Percentiles rank a stretch among this genome's conserved stretches.
Conservation (phyloP, 2,797 vertebrate genomes). For the Mergus octosetaceus region DNA sequence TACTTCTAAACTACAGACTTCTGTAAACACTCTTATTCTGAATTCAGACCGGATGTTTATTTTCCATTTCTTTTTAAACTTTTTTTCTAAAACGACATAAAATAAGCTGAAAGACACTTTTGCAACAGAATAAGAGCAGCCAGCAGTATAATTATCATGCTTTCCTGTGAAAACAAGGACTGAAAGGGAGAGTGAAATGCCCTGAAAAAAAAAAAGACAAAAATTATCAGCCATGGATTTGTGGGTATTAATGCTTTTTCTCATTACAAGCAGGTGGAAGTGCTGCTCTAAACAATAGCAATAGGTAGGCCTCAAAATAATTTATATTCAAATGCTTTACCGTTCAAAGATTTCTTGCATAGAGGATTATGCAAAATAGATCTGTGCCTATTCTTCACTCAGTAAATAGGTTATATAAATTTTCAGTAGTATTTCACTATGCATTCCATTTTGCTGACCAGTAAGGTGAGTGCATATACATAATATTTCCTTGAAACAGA, state of each 20-base stretch:
- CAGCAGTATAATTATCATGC: not conserved
- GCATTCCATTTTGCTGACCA: slow-evolving; percentile 29
- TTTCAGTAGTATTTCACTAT: slow-evolving; percentile 1
- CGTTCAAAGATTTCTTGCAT: not conserved
- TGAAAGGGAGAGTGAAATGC: not conserved
- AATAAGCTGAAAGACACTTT: not conserved
- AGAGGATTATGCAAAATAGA: slow-evolving; percentile 35
- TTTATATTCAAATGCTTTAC: slow-evolving; percentile 28
- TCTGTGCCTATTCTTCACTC: not conserved
- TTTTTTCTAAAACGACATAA: not conserved
- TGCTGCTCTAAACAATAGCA: not conserved
- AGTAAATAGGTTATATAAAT: slow-evolving; percentile 24
- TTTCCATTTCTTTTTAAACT: not conserved
- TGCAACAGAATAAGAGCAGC: not conserved
- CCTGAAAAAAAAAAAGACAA: not conserved
- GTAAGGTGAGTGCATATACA: not conserved
- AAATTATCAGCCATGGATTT: not conserved
- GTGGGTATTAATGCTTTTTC: not conserved
- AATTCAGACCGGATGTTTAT: not conserved
- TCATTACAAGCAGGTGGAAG: not conserved
- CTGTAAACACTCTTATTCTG: not conserved
- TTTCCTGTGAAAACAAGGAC: not conserved
- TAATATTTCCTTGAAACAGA: not conserved
- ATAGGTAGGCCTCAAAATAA: not conserved
- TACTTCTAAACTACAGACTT: not conserved